Evolutionary conservation across 2,888 invertebrate genomes (phyloP).

Genomic region (Caenorhabditis panamensis): DNA sequence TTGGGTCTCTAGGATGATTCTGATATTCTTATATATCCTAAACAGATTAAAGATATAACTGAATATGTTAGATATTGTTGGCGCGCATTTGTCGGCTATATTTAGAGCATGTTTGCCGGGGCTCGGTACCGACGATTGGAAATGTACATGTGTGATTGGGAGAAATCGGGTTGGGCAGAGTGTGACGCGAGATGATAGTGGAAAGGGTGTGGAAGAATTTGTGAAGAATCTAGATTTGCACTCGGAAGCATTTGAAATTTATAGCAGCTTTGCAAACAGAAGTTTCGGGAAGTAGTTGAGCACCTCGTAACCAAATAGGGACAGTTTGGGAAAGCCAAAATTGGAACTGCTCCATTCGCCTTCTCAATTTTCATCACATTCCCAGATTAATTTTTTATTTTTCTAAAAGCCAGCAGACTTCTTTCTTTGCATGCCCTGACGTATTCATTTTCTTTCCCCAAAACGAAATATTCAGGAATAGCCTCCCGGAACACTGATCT

Average conservation of each 20-base stretch:
- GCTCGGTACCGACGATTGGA: no score
- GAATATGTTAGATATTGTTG: slow-evolving; percentile 32
- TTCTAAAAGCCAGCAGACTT: background rate
- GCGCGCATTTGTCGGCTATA: slow-evolving; percentile 11
- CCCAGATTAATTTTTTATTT: slow-evolving; percentile 25
- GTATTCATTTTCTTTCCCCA: background rate
- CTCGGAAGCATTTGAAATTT: background rate
- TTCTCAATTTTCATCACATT: slow-evolving; percentile 19
- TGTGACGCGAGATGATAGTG: slow-evolving; percentile 30
- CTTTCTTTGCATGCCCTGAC: background rate
- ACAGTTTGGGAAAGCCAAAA: background rate
- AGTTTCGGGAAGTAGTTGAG: background rate
- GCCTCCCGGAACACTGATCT: background rate
- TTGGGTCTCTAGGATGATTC: slow-evolving; percentile 18
- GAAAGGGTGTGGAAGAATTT: slow-evolving; percentile 42
- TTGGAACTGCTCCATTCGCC: background rate
- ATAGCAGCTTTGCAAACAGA: background rate
- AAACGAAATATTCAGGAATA: background rate
- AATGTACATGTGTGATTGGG: slow-evolving; percentile 31
- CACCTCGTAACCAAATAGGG: background rate
- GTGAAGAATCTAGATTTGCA: slow-evolving; percentile 1
- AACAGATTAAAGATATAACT: slow-evolving; percentile 36
- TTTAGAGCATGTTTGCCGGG: slow-evolving; percentile 21
- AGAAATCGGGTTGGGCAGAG: background rate
- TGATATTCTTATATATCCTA: background rate